These are phyloP conservation scores for Limnephilus rhombicus DNA, from an alignment of 2,888 invertebrate species.

Conservation along the genomic window DNA sequence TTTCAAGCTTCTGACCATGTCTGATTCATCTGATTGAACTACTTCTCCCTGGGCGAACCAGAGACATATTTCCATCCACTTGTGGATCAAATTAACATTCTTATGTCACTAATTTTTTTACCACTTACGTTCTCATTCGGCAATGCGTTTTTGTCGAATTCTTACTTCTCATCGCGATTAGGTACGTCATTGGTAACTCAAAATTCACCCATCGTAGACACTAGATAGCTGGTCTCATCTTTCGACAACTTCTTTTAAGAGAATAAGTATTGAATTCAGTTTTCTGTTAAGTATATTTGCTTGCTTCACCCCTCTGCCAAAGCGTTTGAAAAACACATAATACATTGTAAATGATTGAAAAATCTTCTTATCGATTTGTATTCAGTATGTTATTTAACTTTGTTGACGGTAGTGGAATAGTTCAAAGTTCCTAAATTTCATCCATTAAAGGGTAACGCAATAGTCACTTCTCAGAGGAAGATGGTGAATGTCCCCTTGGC, in stretches of 20 bases:
- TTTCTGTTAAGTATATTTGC: not conserved
- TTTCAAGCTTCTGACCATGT: not conserved
- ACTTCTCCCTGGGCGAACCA: not conserved
- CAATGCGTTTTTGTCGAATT: not conserved
- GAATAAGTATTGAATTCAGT: not conserved
- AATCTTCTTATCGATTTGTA: not conserved
- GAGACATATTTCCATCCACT: not conserved
- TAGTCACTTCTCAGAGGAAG: conserved; percentile 3
- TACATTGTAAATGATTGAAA: not conserved
- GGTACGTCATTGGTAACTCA: not conserved
- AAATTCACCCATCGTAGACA: not conserved
- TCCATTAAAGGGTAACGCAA: conserved; percentile 31
- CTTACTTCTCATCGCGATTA: not conserved
- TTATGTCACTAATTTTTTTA: not conserved
- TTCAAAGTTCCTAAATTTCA: not conserved
- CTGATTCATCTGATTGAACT: not conserved
- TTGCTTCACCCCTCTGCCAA: not conserved
- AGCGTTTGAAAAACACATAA: not conserved
- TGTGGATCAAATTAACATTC: not conserved
- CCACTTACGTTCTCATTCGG: not conserved
- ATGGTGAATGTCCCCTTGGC: conserved; percentile 22
- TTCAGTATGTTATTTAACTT: not conserved
- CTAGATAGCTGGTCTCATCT: not conserved
- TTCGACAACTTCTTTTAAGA: not conserved
- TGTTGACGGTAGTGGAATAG: not conserved